phyloP scores from a whole-genome alignment of 1,140 invertebrate genomes.

The Philaenus spumarius region DNA sequence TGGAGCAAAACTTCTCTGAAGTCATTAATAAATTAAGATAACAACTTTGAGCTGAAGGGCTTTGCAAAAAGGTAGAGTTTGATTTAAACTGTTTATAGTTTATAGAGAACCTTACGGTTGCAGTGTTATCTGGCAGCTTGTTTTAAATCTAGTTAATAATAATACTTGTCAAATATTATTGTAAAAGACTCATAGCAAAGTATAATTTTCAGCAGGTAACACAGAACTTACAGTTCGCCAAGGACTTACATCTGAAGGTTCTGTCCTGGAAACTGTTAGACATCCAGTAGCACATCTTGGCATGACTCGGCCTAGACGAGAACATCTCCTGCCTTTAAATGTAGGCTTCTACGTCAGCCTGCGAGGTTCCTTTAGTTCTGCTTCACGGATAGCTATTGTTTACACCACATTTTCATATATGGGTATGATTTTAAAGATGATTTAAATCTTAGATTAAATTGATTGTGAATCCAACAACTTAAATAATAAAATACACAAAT shows the following conservation, averaged over 20 bases:
- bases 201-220: slow-evolving; percentile 40
- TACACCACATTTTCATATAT: slow-evolving; percentile 68
- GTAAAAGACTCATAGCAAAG: neutral
- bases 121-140: too few relatives aligned
- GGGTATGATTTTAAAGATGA: slow-evolving; percentile 44
- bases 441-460: too few relatives aligned
- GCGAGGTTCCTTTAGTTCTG: slow-evolving; percentile 52
- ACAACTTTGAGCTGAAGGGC: too few relatives aligned
- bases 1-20: too few relatives aligned
- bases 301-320: slow-evolving; percentile 41
- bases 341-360: slow-evolving; percentile 63
- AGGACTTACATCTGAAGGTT: slow-evolving; percentile 57
- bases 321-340: slow-evolving; percentile 52
- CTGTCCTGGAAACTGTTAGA: slow-evolving; percentile 50
- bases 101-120: too few relatives aligned
- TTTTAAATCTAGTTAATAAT: too few relatives aligned
- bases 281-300: slow-evolving; percentile 44
- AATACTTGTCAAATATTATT: too few relatives aligned
- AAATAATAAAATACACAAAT: too few relatives aligned
- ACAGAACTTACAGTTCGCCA: slow-evolving; percentile 53
- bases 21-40: too few relatives aligned
- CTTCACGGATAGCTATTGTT: slow-evolving; percentile 58
- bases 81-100: too few relatives aligned
- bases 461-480: too few relatives aligned
- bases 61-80: too few relatives aligned